Evolutionary conservation across 2,888 invertebrate species (phyloP).

Genomic region (Eupithecia insigniata): DNA sequence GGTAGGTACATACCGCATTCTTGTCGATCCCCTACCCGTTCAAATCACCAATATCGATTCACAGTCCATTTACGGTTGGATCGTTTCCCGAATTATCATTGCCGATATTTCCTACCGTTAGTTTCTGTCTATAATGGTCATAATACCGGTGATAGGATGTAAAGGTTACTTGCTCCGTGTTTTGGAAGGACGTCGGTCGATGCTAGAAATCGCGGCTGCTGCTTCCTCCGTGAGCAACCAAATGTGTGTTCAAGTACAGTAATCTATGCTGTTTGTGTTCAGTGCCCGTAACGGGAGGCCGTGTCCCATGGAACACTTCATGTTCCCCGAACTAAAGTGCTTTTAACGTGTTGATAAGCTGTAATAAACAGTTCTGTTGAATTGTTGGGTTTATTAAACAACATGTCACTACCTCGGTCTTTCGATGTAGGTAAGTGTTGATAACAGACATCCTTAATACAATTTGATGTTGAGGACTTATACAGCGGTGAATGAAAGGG

Average conservation of each 20-base stretch:
- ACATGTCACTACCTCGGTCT: slow-evolving; percentile 25
- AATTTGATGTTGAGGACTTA: slow-evolving; percentile 3
- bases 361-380: slow-evolving; percentile 6
- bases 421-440: slow-evolving; percentile 29
- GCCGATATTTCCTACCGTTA: slow-evolving; percentile 25
- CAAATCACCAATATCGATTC: background rate
- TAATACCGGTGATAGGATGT: slow-evolving; percentile 55
- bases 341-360: slow-evolving; percentile 15
- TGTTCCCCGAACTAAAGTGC: slow-evolving; percentile 23
- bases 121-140: slow-evolving; percentile 24
- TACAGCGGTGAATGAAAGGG: slow-evolving; percentile 23
- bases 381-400: slow-evolving; percentile 10
- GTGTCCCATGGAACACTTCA: slow-evolving; percentile 27
- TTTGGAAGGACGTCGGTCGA: slow-evolving; percentile 65
- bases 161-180: slow-evolving; percentile 46
- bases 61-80: background rate
- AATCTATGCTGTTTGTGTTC: slow-evolving; percentile 30
- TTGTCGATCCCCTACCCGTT: background rate
- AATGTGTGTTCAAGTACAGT: slow-evolving; percentile 30
- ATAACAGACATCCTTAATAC: background rate
- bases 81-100: slow-evolving; percentile 8
- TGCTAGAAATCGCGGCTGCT: slow-evolving; percentile 68
- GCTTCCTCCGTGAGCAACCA: slow-evolving; percentile 51
- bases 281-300: slow-evolving; percentile 39
- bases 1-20: background rate